Percentiles rank a stretch among this genome's conserved stretches.
Conservation (phyloP, 1,140 invertebrate genomes). For the Aporrectodea caliginosa region DNA sequence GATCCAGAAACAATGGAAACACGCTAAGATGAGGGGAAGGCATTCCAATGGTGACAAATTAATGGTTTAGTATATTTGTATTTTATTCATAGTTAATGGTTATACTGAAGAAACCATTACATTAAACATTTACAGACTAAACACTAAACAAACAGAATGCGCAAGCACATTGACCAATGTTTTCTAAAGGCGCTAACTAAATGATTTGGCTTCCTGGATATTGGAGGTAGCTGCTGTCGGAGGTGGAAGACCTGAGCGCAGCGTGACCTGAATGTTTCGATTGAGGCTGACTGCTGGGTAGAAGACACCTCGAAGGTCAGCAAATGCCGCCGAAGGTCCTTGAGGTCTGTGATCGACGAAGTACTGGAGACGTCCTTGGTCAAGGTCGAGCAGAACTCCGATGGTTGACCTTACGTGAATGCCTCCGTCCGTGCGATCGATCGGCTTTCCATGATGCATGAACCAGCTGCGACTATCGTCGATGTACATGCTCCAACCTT, state of each 20-base stretch:
- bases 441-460: constrained; percentile 87
- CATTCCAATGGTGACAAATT: too few relatives aligned
- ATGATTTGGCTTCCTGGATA: too few relatives aligned
- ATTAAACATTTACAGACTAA: too few relatives aligned
- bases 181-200: too few relatives aligned
- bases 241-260: constrained; percentile 74
- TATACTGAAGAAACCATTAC: too few relatives aligned
- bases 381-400: constrained; percentile 86
- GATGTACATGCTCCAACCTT: constrained; percentile 98
- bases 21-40: too few relatives aligned
- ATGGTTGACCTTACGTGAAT: constrained; percentile 79
- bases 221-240: too few relatives aligned
- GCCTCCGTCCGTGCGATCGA: constrained; percentile 82
- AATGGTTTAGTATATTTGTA: too few relatives aligned
- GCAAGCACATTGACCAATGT: too few relatives aligned
- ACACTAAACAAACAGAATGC: too few relatives aligned
- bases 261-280: constrained; percentile 85
- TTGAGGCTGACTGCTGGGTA: constrained; percentile 96
- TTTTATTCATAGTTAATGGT: too few relatives aligned
- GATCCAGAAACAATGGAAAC: too few relatives aligned
- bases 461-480: constrained; percentile 89
- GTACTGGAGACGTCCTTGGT: constrained; percentile 83
- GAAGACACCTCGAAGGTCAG: constrained; percentile 65
- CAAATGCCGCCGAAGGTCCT: constrained; percentile 55
- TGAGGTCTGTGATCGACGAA: constrained; percentile 89